phyloP scores from a whole-genome alignment of 2,113 vertebrate genomes.

The Macroglossus sobrinus region DNA sequence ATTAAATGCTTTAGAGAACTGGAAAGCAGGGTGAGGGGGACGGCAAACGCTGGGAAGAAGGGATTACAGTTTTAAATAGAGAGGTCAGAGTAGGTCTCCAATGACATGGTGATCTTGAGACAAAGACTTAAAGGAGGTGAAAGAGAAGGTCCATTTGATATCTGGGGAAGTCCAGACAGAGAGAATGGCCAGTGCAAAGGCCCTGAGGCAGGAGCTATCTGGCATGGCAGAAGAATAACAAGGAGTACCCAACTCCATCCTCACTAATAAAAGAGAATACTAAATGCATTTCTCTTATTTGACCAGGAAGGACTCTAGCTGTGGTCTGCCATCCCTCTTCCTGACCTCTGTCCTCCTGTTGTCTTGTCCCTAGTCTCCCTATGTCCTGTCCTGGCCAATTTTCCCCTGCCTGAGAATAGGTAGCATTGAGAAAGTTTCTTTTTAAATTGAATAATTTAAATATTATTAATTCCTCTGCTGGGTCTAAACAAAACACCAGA shows the following conservation, averaged over 20 bases:
- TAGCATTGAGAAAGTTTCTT: background rate
- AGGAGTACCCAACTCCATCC: background rate
- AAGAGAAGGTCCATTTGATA: background rate
- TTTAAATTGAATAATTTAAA: conserved; percentile 70
- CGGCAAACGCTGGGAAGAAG: background rate
- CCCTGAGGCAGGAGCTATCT: background rate
- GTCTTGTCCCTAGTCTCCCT: background rate
- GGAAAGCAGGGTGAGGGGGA: background rate
- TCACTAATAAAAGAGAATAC: background rate
- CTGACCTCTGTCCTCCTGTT: background rate
- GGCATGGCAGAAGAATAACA: background rate
- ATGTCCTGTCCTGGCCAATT: background rate
- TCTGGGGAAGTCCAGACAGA: background rate
- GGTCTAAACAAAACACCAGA: conserved; percentile 52
- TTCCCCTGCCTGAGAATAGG: background rate
- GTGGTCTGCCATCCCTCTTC: background rate
- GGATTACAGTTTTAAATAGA: background rate
- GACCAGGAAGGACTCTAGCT: background rate
- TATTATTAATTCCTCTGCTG: conserved; percentile 66
- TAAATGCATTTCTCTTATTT: background rate
- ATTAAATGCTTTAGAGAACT: background rate
- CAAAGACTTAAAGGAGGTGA: background rate
- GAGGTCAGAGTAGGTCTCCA: background rate
- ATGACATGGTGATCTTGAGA: background rate
- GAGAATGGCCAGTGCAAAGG: background rate